Evolutionary conservation across 2,888 invertebrate species (phyloP), one percentile per base, ranked within the genome.

Genomic region (Psylliodes chrysocephalus): DNA sequence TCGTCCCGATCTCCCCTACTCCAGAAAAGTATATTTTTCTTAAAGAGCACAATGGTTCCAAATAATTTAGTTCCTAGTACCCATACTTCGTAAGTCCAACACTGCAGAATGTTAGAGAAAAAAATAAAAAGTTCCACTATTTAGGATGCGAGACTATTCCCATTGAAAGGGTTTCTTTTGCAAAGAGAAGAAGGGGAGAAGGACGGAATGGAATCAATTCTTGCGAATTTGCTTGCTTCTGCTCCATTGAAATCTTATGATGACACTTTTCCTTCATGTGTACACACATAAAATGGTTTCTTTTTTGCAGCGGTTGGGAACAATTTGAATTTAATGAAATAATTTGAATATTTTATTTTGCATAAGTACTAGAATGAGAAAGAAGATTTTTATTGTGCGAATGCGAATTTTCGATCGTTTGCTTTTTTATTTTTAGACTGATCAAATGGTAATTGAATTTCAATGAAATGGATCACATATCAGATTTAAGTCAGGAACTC

Each of bases 101-200:
- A 12, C 35, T 14, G 35, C 35, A 12, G 22, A n/a, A n/a, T n/a
- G 7, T 8, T 15, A 14, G 15, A 15, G 38, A 14, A 40, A 40
- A 54, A 63, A 64, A 68, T 69, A 64, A 64, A 69, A 66, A 64
- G 60, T 64, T 69, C 60, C 56, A 66, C 62, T 64, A 63, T 66
- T 66, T 60, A 59, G 67, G 64, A 64, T 64, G 61, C 57, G 61
- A 67, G 61, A 59, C 63, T 47, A 61, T 67, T 62, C 35, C 61
- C 38, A 59, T 60, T 64, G 62, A 67, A 60, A 56, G 56, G 44
- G 44, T 44, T 55, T 44, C 42, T 55, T 28, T 40, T 42, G 25
- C 5, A 19, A 10, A 10, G 42, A 38, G 2, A 18, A 17, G 17
- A 18, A 18, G 10, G 12, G 18, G 18, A 15, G 10, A 18, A 18